phyloP scores from a whole-genome alignment of 2,113 vertebrate genomes.

The Felis chaus region DNA sequence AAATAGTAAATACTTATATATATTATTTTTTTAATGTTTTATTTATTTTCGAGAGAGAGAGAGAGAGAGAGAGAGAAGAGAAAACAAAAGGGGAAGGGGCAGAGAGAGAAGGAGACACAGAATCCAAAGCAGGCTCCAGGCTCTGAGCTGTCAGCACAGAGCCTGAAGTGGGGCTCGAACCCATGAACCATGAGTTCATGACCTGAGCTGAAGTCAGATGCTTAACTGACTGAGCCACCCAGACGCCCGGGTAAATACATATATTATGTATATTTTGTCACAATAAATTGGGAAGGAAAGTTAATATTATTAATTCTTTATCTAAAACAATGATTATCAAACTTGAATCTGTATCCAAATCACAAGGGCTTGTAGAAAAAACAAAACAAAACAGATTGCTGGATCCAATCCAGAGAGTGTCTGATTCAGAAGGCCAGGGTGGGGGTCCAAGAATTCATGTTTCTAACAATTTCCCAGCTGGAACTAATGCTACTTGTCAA shows the following conservation, averaged over 20 bases:
- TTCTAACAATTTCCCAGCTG: neutral
- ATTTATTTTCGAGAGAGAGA: too few species aligned
- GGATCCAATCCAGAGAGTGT: neutral
- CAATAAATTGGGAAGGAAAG: neutral
- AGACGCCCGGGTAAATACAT: neutral
- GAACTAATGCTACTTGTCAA: neutral
- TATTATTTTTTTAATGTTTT: too few species aligned
- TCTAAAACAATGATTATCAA: neutral
- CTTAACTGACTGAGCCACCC: too few species aligned
- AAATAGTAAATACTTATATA: neutral
- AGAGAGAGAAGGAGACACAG: too few species aligned
- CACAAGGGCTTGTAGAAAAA: neutral
- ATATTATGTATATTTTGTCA: neutral
- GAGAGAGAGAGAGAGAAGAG: too few species aligned
- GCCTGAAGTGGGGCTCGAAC: too few species aligned
- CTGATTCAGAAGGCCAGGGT: neutral
- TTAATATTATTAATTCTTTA: neutral
- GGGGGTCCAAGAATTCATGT: neutral
- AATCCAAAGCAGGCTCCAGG: too few species aligned
- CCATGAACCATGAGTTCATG: too few species aligned
- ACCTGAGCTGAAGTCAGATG: too few species aligned
- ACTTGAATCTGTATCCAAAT: neutral
- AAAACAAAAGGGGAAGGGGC: too few species aligned
- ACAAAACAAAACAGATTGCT: neutral
- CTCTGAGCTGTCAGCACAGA: too few species aligned